Conservation (phyloP, 2,113 vertebrate genomes). For the Phyllopteryx taeniolatus region DNA sequence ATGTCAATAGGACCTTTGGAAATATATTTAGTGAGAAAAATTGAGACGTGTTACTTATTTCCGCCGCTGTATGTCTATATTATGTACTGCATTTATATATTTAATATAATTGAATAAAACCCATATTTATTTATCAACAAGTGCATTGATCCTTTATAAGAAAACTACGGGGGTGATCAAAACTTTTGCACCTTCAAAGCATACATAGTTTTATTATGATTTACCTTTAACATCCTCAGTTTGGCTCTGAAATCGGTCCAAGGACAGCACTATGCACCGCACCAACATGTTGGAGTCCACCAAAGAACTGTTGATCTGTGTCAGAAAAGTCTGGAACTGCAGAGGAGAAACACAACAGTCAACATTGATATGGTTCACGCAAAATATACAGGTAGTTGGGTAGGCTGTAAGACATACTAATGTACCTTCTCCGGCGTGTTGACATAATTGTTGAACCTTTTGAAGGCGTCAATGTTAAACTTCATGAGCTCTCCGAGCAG, state of each 20-base stretch:
- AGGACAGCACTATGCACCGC: slow-evolving; percentile 91
- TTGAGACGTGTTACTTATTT: too few relatives aligned
- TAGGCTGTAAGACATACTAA: not conserved
- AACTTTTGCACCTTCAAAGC: too few relatives aligned
- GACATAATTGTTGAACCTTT: slow-evolving; percentile 98
- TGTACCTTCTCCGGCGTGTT: slow-evolving; percentile 94
- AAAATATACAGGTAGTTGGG: not conserved
- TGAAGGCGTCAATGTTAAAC: slow-evolving; percentile 97
- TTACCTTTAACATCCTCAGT: slow-evolving; percentile 76
- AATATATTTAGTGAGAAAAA: too few relatives aligned
- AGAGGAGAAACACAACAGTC: not conserved
- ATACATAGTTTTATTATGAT: too few relatives aligned
- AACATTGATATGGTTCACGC: not conserved
- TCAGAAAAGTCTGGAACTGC: slow-evolving; percentile 95
- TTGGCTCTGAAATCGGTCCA: slow-evolving; percentile 94
- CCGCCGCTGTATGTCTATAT: too few relatives aligned
- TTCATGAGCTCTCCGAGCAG: slow-evolving; percentile 98
- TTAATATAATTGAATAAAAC: too few relatives aligned
- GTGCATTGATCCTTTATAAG: too few relatives aligned
- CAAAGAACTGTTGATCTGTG: slow-evolving; percentile 95
- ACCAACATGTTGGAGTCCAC: slow-evolving; percentile 99
- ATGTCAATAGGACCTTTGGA: too few relatives aligned
- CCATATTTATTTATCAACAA: too few relatives aligned
- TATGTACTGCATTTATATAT: too few relatives aligned
- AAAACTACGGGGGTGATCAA: too few relatives aligned